Evolutionary conservation across 1,140 invertebrate species (phyloP), one percentile per base, ranked within the genome.

Genomic region (Halyomorpha halys): DNA sequence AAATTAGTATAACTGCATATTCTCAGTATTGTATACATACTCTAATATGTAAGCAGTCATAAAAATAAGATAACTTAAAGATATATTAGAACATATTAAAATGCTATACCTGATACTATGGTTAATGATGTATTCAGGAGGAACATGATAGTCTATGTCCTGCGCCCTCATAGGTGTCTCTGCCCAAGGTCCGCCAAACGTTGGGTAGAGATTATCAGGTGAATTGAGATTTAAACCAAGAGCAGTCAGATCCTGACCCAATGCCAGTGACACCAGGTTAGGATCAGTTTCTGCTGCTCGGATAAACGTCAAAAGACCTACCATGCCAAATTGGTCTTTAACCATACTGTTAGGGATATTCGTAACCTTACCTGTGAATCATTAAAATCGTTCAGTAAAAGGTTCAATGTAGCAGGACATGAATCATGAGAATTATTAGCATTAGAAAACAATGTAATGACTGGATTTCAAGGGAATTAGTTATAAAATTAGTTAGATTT

Each of bases 321-420:
- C 94, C 81, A 99, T 98, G 67, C 97, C 97, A 78, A 97, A 99
- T 80, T 99, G 96, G 80, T 99, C 97, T 69, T 90, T 92, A 64
- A 99, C 93, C 96, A 99, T 99, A 74, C 89, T 91, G 61, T 85
- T 83, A 54, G 97, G 97, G 81, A 99, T 98, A 78, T 98, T 97
- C 71, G 94, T 94, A 68, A 99, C 93, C 78, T 89, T 89, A 67
- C 87, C 87, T 90, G 71, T 19, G 76, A 75, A 70, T n/a, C 68
- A 65, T 19, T 13, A 5, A 1, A 8, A 49, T 21, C 2, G 1
- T 8, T 30, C 8, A 30, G 3, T 30, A 30, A 4, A 30, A 4
- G 3, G 3, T 30, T 30, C 3, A n/a, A n/a, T n/a, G n/a, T n/a
- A n/a, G n/a, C n/a, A n/a, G n/a, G n/a, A n/a, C n/a, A n/a, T n/a